phyloP scores from a whole-genome alignment of 2,797 vertebrate genomes.

The Molossus alvarezi region DNA sequence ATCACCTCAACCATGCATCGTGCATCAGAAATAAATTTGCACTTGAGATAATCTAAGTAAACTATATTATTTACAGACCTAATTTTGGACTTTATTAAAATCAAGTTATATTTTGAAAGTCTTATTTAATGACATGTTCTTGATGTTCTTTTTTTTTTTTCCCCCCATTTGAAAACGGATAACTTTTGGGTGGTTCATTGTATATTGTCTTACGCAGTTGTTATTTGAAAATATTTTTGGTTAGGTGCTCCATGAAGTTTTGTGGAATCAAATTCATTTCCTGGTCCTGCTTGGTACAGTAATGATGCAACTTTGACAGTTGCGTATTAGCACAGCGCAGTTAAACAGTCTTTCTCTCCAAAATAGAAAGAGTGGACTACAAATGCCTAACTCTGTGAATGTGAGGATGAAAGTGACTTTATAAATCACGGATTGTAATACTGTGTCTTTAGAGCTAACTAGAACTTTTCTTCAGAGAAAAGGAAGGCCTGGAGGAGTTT shows the following conservation, averaged over 20 bases:
- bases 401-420: not conserved
- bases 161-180: constrained; percentile 55
- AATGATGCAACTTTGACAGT: constrained; percentile 8
- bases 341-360: not conserved
- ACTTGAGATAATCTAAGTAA: constrained; percentile 48
- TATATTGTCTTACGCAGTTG: not conserved
- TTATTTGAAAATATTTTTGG: constrained; percentile 49
- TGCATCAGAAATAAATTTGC: constrained; percentile 15
- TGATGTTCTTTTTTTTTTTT: constrained; percentile 35
- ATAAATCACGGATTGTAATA: not conserved
- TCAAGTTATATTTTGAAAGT: constrained; percentile 57
- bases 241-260: constrained; percentile 12
- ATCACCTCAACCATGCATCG: not conserved
- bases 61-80: constrained; percentile 32
- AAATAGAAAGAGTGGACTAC: not conserved
- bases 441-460: not conserved
- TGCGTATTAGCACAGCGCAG: not conserved
- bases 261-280: not conserved
- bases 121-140: constrained; percentile 44
- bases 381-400: not conserved
- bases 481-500: not conserved
- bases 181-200: constrained; percentile 30
- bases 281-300: not conserved
- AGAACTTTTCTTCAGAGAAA: not conserved
- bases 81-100: constrained; percentile 74